These are phyloP conservation scores for Hesperophylax magnus DNA, from an alignment of 1,140 invertebrate species.

Conservation along the genomic window DNA sequence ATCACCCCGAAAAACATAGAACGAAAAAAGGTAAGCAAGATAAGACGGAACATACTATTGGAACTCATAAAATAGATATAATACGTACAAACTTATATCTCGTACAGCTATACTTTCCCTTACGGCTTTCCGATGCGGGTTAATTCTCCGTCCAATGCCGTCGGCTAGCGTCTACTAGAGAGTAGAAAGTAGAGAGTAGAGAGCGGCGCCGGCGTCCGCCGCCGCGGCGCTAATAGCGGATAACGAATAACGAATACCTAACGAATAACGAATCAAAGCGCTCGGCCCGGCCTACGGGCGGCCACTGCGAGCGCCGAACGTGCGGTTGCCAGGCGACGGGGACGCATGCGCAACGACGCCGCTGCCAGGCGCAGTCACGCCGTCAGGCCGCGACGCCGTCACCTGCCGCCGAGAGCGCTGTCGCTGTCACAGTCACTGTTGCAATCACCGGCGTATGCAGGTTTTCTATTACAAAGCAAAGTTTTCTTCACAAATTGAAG, in stretches of 20 bases:
- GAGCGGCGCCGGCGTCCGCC: slow-evolving; percentile 21
- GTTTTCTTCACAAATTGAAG: too few species aligned
- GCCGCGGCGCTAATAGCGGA: slow-evolving; percentile 33
- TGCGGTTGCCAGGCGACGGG: slow-evolving; percentile 50
- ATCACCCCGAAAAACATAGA: not conserved
- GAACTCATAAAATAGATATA: not conserved
- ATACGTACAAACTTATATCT: not conserved
- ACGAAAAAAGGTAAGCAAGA: not conserved
- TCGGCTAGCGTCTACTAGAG: slow-evolving; percentile 2
- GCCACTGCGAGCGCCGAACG: slow-evolving; percentile 38
- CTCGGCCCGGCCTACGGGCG: slow-evolving; percentile 38
- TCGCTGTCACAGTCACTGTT: too few species aligned
- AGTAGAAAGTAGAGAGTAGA: too few species aligned
- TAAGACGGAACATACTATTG: not conserved
- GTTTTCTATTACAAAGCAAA: slow-evolving; percentile 1
- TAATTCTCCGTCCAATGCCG: slow-evolving; percentile 47
- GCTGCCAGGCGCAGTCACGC: not conserved
- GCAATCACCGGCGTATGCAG: slow-evolving; percentile 20
- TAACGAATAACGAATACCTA: slow-evolving; percentile 36
- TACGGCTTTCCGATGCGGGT: slow-evolving; percentile 22
- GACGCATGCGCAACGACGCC: slow-evolving; percentile 40
- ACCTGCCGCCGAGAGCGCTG: not conserved
- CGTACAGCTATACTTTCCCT: not conserved
- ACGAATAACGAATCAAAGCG: slow-evolving; percentile 44
- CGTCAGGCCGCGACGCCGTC: not conserved